Evolutionary conservation across 2,797 vertebrate genomes (phyloP).

Genomic region (Syngnathus rostellatus): DNA sequence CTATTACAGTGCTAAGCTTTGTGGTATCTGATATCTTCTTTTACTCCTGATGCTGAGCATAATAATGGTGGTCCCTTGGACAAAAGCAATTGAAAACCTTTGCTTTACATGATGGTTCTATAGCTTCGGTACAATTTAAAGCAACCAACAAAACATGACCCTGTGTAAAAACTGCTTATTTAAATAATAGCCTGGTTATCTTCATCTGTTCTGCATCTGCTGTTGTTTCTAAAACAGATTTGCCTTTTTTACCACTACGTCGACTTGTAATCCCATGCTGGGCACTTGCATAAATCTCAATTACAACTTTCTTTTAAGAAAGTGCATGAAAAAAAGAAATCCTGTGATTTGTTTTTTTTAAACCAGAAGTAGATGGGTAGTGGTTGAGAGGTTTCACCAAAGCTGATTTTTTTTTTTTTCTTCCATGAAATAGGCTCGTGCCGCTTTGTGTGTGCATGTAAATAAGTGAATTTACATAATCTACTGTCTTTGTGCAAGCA

Average conservation of each 20-base stretch:
- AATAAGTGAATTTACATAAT: conserved; percentile 24
- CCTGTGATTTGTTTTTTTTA: conserved; percentile 16
- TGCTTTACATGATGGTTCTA: no score
- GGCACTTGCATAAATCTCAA: no score
- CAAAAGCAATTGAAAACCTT: no score
- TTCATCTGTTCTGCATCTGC: conserved; percentile 57
- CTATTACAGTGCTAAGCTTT: no score
- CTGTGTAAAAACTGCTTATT: conserved; percentile 15
- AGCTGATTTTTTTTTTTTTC: conserved; percentile 23
- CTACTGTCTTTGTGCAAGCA: conserved; percentile 22
- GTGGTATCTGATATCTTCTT: no score
- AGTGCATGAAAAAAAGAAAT: conserved; percentile 34
- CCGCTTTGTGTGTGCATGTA: neutral
- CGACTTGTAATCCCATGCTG: conserved; percentile 9
- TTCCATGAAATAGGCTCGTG: conserved; percentile 2
- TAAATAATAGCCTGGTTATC: conserved; percentile 29
- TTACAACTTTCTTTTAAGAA: conserved; percentile 31
- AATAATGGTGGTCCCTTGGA: no score
- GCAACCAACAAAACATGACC: neutral
- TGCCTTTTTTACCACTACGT: conserved; percentile 20
- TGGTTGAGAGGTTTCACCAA: conserved; percentile 18
- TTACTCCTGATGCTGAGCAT: no score
- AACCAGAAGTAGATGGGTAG: conserved; percentile 8
- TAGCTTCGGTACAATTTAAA: no score
- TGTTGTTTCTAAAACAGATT: conserved; percentile 41